Conservation (phyloP, 2,113 vertebrate species). For the Gadus chalcogrammus region DNA sequence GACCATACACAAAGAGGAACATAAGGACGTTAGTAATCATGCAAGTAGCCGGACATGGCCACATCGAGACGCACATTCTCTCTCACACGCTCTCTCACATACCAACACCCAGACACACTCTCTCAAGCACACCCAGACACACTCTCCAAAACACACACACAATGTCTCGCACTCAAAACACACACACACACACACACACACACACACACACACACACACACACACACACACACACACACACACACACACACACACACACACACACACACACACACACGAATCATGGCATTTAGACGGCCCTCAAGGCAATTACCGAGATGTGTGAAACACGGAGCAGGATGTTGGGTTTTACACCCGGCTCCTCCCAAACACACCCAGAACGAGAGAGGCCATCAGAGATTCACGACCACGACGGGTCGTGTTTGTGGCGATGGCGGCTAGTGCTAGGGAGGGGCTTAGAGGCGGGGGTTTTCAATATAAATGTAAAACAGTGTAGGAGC, state of each 20-base stretch:
- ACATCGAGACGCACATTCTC: no score
- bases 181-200: no score
- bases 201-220: no score
- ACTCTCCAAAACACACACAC: not conserved
- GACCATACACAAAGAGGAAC: slow-evolving; percentile 14
- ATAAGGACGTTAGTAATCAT: not conserved
- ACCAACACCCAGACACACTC: not conserved
- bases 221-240: no score
- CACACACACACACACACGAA: slow-evolving; percentile 7
- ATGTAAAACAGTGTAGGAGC: slow-evolving; percentile 57
- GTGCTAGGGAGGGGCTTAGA: slow-evolving; percentile 15
- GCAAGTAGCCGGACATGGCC: no score
- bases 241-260: not conserved
- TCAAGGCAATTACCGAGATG: slow-evolving; percentile 21
- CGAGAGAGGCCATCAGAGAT: slow-evolving; percentile 39
- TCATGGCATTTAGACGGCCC: slow-evolving; percentile 17
- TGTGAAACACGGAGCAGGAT: slow-evolving; percentile 3
- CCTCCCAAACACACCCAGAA: slow-evolving; percentile 16
- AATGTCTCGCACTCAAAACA: not conserved
- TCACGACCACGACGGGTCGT: slow-evolving; percentile 37
- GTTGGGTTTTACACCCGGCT: slow-evolving; percentile 19
- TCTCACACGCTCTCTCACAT: no score
- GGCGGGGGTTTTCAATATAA: slow-evolving; percentile 61
- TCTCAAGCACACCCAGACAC: no score
- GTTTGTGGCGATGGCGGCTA: slow-evolving; percentile 16